A percentile compares a stretch with the other conserved stretches of the same genome.
phyloP scores from a whole-genome alignment of 2,888 invertebrate genomes.

The Noctua janthe region DNA sequence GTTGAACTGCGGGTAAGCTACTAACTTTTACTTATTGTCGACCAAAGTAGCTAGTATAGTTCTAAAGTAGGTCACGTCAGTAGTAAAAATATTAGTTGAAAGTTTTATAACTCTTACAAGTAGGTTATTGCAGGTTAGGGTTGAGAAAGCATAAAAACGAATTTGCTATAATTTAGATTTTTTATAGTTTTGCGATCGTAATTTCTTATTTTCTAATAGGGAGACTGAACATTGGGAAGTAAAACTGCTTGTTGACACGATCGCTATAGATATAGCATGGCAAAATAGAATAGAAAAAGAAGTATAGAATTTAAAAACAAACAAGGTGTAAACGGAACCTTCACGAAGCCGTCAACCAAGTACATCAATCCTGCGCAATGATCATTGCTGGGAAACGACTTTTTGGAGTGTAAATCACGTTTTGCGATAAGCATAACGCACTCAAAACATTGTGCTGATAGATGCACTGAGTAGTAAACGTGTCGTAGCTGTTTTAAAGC shows the following conservation, averaged over 20 bases:
- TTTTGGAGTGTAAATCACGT: background rate
- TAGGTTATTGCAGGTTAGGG: conserved; percentile 45
- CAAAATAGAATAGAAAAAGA: background rate
- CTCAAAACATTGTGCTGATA: no score
- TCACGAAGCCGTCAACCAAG: background rate
- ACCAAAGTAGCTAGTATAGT: conserved; percentile 20
- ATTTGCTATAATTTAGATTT: conserved; percentile 44
- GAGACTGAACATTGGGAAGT: conserved; percentile 14
- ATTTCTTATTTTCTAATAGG: conserved; percentile 11
- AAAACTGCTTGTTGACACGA: conserved; percentile 6
- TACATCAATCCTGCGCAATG: background rate
- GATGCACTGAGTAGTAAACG: background rate
- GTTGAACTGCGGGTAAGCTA: background rate
- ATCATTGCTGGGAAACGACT: background rate
- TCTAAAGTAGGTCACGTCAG: conserved; percentile 36
- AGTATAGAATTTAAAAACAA: background rate
- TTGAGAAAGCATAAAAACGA: conserved; percentile 37
- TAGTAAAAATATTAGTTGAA: conserved; percentile 50
- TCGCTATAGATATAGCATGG: background rate
- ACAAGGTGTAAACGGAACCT: background rate
- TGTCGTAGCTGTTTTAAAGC: background rate
- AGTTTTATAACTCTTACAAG: conserved; percentile 43
- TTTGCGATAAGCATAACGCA: background rate
- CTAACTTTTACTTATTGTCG: conserved; percentile 40
- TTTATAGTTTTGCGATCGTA: conserved; percentile 31